Percentiles rank a stretch among this genome's conserved stretches.
Conservation (phyloP, 1,140 invertebrate genomes). For the Aphis gossypii region DNA sequence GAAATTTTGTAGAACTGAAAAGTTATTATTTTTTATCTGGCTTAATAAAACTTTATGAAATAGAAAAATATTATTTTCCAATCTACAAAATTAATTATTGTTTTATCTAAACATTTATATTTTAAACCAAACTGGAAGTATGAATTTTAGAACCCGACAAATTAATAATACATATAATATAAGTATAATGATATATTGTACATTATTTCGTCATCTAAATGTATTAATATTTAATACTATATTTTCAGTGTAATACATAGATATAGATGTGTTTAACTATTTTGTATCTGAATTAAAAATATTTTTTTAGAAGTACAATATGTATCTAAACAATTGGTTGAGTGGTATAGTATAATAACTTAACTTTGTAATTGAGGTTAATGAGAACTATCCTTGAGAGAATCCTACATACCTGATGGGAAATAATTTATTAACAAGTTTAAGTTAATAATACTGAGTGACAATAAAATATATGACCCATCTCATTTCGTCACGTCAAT, state of each 20-base stretch:
- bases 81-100: neutral
- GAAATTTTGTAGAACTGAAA: neutral
- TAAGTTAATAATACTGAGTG: slow-evolving; percentile 1
- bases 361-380: neutral
- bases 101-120: neutral
- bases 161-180: neutral
- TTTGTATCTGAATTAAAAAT: neutral
- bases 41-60: neutral
- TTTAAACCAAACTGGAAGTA: neutral
- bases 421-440: neutral
- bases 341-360: neutral
- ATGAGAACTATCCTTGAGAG: neutral
- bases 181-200: neutral
- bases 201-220: neutral
- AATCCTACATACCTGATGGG: neutral
- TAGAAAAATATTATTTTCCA: neutral
- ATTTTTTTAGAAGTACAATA: neutral
- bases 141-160: neutral
- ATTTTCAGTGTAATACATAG: neutral
- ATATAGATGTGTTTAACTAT: neutral
- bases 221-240: too few relatives aligned
- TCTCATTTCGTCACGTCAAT: neutral
- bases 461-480: neutral
- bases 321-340: neutral
- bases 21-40: neutral